Conservation (phyloP, 1,140 invertebrate genomes). For the Bilobella aurantiaca region DNA sequence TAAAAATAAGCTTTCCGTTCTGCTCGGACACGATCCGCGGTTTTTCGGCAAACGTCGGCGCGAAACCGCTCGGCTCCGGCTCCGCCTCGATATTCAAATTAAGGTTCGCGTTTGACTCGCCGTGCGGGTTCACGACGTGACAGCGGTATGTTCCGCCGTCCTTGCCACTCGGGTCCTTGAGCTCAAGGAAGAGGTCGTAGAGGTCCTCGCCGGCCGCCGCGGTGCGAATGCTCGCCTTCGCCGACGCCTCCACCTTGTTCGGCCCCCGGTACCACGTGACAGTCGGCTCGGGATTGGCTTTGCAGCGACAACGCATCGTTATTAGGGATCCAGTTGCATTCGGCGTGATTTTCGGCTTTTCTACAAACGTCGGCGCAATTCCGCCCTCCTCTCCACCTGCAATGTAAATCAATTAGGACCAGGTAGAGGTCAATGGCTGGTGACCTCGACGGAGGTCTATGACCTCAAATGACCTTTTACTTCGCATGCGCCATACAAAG, state of each 20-base stretch:
- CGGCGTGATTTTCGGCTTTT: slow-evolving; percentile 93
- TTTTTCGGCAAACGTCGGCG: slow-evolving; percentile 96
- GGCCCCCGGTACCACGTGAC: slow-evolving; percentile 83
- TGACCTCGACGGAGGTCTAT: no score
- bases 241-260: slow-evolving; percentile 69
- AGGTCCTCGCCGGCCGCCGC: slow-evolving; percentile 66
- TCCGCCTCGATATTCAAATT: slow-evolving; percentile 96
- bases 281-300: slow-evolving; percentile 78
- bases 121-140: slow-evolving; percentile 90
- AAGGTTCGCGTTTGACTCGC: slow-evolving; percentile 95
- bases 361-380: slow-evolving; percentile 86
- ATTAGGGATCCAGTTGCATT: slow-evolving; percentile 91
- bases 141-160: slow-evolving; percentile 97
- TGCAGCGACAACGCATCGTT: slow-evolving; percentile 89
- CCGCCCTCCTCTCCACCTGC: slow-evolving; percentile 76
- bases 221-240: slow-evolving; percentile 72
- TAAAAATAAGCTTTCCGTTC: slow-evolving; percentile 89
- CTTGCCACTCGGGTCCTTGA: slow-evolving; percentile 82
- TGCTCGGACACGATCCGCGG: slow-evolving; percentile 88
- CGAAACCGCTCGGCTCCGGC: slow-evolving; percentile 79
- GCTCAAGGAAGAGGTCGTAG: slow-evolving; percentile 78
- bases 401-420: no score
- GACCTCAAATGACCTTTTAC: no score
- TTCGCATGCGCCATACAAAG: no score
- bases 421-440: no score